Evolutionary conservation across 2,113 vertebrate species (phyloP).

Genomic region (Trachemys scripta): DNA sequence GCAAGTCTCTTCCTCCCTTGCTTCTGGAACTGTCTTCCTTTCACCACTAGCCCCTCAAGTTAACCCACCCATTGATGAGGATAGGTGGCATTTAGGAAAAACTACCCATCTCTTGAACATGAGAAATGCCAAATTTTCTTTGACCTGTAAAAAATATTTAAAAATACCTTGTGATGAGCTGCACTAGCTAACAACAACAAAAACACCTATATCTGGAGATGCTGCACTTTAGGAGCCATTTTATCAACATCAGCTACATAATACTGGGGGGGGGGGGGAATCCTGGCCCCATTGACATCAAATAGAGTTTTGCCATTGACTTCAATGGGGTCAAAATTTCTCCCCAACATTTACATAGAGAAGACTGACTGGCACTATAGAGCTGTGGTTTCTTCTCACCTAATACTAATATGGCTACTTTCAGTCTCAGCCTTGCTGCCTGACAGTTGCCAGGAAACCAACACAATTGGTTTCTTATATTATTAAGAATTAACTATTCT

Average conservation of each 20-base stretch:
- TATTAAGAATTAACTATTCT: background rate
- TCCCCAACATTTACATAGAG: background rate
- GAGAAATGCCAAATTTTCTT: background rate
- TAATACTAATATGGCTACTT: background rate
- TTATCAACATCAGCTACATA: background rate
- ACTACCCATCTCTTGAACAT: background rate
- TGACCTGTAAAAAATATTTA: background rate
- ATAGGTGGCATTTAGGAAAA: background rate
- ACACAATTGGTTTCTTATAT: background rate
- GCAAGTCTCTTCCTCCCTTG: background rate
- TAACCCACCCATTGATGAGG: background rate
- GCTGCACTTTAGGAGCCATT: background rate
- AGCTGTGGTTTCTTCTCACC: background rate
- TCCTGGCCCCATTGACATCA: background rate
- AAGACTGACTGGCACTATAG: background rate
- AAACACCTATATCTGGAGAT: background rate
- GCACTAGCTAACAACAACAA: background rate
- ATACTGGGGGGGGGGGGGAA: background rate
- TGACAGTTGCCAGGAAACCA: background rate
- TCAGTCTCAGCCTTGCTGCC: background rate
- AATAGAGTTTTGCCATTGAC: background rate
- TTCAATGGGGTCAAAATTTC: background rate
- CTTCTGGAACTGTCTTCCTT: background rate
- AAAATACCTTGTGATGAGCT: accelerated
- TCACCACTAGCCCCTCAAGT: background rate